These are phyloP conservation scores for Chelmon rostratus DNA, from an alignment of 2,797 vertebrate genomes.

Conservation along the genomic window DNA sequence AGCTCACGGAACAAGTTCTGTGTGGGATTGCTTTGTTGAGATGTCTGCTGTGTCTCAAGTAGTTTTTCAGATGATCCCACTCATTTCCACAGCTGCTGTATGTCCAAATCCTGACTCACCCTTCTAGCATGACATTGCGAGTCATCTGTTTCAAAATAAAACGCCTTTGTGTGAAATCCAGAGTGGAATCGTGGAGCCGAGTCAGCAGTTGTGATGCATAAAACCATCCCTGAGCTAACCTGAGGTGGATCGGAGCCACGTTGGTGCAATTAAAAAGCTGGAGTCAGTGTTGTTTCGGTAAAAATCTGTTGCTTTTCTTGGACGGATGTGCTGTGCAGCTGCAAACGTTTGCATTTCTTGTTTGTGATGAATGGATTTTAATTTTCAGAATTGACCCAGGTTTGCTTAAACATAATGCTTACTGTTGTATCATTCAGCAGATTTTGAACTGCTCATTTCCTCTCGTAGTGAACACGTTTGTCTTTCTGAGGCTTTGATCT, in stretches of 20 bases:
- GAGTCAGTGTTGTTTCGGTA: neutral
- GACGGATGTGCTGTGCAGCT: neutral
- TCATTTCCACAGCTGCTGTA: slow-evolving; percentile 53
- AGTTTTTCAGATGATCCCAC: slow-evolving; percentile 58
- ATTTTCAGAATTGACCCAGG: neutral
- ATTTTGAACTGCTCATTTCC: neutral
- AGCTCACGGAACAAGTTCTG: neutral
- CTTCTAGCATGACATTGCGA: slow-evolving; percentile 26
- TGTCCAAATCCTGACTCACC: slow-evolving; percentile 62
- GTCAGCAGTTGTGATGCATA: slow-evolving; percentile 41
- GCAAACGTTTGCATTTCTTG: neutral
- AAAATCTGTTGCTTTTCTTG: slow-evolving; percentile 3
- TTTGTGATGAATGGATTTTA: slow-evolving; percentile 1
- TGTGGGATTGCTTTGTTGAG: slow-evolving; percentile 11
- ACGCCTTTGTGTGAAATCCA: slow-evolving; percentile 38
- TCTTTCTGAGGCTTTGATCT: neutral
- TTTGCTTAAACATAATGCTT: neutral
- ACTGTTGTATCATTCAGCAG: neutral
- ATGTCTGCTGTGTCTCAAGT: slow-evolving; percentile 20
- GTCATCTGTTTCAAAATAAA: slow-evolving; percentile 58
- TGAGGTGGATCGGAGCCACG: slow-evolving; percentile 7
- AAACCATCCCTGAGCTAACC: slow-evolving; percentile 11
- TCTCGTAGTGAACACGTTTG: neutral
- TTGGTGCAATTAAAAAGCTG: slow-evolving; percentile 29
- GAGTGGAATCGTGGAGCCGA: slow-evolving; percentile 14